Base-by-base conservation (phyloP, 2,888 invertebrate species). In the Melinopterus prodromus region DNA sequence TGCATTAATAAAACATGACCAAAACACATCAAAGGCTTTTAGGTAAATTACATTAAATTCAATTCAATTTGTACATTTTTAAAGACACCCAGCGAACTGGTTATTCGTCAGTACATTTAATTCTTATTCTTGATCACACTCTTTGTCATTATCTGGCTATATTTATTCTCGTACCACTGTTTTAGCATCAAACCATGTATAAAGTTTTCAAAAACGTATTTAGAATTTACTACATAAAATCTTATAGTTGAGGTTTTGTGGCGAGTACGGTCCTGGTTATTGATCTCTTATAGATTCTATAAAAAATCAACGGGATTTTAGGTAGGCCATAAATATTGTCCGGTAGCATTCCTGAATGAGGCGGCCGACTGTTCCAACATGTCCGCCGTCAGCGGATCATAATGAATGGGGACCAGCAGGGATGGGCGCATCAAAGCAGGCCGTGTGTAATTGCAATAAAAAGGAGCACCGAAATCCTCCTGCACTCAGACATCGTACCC, bases 301-400 rank as follows among this genome's bases (percentile, higher is more conserved):
- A 85, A 86, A 86, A 86, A 86, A 86, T 86, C 86, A 86, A 85
- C 85, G 84, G 85, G 84, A 85, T 85, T 84, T 84, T 84, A 86
- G 86, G 85, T 85, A 84, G 86, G 86, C 85, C 84, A 88, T 88
- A 88, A 88, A 88, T 88, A 87, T 87, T 85, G 86, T 85, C 84
- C 84, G 86, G 86, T 87, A 86, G 87, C 88, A 87, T 88, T 88
- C 88, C 87, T 87, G 84, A 86, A 87, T 87, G 87, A 86, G 53
- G 85, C 87, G 86, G 85, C 86, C 85, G 87, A 85, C 87, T 87
- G 87, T 87, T 87, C 86, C 86, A 86, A 86, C 87, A 86, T 88
- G 88, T 87, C 86, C 84, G 84, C 85, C 86, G 87, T 87, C 87
- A 86, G 85, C 84, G 84, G 85, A 80, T 83, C 84, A 84, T 87